phyloP scores from a whole-genome alignment of 2,888 invertebrate genomes.

The Melipona bicolor region DNA sequence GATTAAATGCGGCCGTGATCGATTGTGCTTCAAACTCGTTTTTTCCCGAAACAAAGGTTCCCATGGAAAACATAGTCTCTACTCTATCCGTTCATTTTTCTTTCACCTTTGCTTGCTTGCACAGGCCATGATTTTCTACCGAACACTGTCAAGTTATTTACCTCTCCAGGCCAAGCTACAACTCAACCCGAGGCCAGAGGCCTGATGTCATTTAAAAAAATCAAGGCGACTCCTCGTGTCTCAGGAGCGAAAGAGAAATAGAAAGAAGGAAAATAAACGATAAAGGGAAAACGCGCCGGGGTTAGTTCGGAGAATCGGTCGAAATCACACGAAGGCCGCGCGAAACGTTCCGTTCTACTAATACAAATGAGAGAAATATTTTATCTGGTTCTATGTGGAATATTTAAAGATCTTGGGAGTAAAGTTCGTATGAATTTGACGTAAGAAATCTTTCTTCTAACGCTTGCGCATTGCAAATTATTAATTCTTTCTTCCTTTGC shows the following conservation, averaged over 20 bases:
- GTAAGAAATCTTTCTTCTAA: not conserved
- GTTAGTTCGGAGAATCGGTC: not conserved
- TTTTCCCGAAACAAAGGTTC: not conserved
- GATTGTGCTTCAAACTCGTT: conserved; percentile 24
- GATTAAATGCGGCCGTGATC: conserved; percentile 18
- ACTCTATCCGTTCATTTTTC: conserved; percentile 12
- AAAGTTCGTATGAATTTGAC: not conserved
- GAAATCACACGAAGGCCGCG: too few species aligned
- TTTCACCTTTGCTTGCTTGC: not conserved
- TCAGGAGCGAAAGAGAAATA: not conserved
- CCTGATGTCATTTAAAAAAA: conserved; percentile 12
- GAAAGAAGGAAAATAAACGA: not conserved
- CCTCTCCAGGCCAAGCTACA: not conserved
- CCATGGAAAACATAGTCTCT: not conserved
- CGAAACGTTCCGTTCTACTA: not conserved
- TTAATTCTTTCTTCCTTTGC: not conserved
- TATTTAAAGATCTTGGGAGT: not conserved
- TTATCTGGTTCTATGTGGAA: not conserved
- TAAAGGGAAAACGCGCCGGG: conserved; percentile 8
- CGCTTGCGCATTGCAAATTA: not conserved
- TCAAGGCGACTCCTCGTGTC: not conserved
- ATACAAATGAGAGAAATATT: conserved; percentile 37
- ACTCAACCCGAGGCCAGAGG: conserved; percentile 1
- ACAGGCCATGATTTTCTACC: conserved; percentile 9
- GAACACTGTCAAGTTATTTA: conserved; percentile 14